These are phyloP conservation scores for Trogon surrucura DNA, from an alignment of 2,113 vertebrate species.

Conservation along the genomic window DNA sequence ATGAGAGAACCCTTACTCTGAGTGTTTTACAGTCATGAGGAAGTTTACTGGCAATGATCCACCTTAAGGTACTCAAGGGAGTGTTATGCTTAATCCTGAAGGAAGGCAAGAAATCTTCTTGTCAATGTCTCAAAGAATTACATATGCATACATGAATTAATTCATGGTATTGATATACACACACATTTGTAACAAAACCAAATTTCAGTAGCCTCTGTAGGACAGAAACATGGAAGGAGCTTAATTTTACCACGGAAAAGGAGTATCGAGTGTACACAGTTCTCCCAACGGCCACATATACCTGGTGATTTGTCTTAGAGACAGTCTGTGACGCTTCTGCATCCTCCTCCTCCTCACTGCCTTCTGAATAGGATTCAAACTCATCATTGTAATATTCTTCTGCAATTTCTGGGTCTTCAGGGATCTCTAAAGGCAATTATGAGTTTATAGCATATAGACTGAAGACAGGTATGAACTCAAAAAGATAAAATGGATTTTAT, in stretches of 20 bases:
- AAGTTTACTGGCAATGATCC: background rate
- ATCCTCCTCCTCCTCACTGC: conserved; percentile 65
- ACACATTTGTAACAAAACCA: background rate
- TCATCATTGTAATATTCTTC: conserved; percentile 84
- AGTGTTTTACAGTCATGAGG: background rate
- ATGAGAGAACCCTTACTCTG: background rate
- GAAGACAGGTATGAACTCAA: background rate
- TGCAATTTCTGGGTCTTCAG: conserved; percentile 83
- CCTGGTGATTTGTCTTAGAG: conserved; percentile 76
- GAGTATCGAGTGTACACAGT: background rate
- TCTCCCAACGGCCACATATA: background rate
- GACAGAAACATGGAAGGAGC: background rate
- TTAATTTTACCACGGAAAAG: background rate
- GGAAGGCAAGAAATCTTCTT: background rate
- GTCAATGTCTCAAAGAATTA: background rate
- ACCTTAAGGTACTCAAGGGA: background rate
- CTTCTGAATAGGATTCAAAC: conserved; percentile 87
- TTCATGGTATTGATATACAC: background rate
- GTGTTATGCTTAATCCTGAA: background rate
- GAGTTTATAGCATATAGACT: background rate
- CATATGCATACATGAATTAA: background rate
- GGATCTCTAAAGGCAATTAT: conserved; percentile 76
- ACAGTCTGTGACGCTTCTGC: background rate
- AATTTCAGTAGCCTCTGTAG: background rate
- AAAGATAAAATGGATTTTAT: background rate